Evolutionary conservation across 2,113 vertebrate genomes (phyloP).

Genomic region (Tychaedon coryphoeus): DNA sequence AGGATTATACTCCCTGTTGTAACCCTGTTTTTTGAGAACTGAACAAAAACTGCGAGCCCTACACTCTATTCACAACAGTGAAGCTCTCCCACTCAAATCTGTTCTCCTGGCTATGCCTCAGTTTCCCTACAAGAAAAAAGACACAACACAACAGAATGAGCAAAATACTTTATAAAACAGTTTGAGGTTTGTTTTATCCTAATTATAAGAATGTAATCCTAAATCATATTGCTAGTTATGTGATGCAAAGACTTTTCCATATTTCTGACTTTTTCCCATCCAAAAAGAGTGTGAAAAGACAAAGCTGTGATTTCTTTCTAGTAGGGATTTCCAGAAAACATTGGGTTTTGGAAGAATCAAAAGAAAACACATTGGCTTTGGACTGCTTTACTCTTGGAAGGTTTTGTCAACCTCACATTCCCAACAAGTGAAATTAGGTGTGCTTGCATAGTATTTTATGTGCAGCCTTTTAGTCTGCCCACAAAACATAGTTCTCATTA

Average conservation of each 20-base stretch:
- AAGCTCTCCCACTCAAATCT: not conserved
- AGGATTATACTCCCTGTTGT: not conserved
- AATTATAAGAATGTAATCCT: not conserved
- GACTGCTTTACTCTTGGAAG: not conserved
- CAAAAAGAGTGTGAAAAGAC: not conserved
- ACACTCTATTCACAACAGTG: not conserved
- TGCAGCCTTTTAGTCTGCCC: not conserved
- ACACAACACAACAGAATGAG: not conserved
- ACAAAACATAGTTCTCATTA: not conserved
- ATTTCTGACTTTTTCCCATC: not conserved
- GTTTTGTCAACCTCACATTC: not conserved
- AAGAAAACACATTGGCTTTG: not conserved
- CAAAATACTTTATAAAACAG: not conserved
- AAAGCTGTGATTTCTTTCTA: constrained; percentile 10
- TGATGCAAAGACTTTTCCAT: not conserved
- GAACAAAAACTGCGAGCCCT: not conserved
- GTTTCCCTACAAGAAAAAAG: not conserved
- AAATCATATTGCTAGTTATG: not conserved
- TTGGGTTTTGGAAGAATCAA: not conserved
- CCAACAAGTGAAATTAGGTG: not conserved
- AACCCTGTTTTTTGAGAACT: not conserved
- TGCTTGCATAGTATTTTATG: not conserved
- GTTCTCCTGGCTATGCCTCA: not conserved
- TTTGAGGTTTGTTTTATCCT: not conserved
- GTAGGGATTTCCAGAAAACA: not conserved